Evolutionary conservation across 2,797 vertebrate species (phyloP).

Genomic region (Limosa lapponica): DNA sequence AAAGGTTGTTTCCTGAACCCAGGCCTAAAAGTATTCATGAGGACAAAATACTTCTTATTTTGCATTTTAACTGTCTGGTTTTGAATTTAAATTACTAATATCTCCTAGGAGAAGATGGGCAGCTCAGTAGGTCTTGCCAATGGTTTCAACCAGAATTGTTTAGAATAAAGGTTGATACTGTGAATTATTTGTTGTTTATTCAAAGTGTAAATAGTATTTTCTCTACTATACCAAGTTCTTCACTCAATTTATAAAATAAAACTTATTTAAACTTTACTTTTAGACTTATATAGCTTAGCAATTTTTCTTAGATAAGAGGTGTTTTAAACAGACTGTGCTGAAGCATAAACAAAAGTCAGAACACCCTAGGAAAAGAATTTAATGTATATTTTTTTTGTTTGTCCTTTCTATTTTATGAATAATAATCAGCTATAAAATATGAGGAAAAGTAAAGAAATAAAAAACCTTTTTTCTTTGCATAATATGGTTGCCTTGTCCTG

Average conservation of each 20-base stretch:
- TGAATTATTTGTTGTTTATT: neutral
- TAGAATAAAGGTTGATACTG: neutral
- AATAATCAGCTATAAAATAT: constrained; percentile 5
- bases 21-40: neutral
- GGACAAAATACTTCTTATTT: neutral
- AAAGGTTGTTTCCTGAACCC: neutral
- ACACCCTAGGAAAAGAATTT: neutral
- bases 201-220: neutral
- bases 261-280: neutral
- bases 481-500: neutral
- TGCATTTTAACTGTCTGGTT: neutral
- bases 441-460: constrained; percentile 12
- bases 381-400: constrained; percentile 44
- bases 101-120: neutral
- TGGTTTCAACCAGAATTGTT: neutral
- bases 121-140: neutral
- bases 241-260: neutral
- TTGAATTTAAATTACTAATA: neutral
- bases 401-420: constrained; percentile 19
- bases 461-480: neutral
- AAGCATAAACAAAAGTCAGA: constrained; percentile 20
- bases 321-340: neutral
- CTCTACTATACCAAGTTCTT: neutral
- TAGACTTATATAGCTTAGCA: neutral
- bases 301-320: neutral